Conservation (phyloP, 2,113 vertebrate species). For the Thryonomys swinderianus region DNA sequence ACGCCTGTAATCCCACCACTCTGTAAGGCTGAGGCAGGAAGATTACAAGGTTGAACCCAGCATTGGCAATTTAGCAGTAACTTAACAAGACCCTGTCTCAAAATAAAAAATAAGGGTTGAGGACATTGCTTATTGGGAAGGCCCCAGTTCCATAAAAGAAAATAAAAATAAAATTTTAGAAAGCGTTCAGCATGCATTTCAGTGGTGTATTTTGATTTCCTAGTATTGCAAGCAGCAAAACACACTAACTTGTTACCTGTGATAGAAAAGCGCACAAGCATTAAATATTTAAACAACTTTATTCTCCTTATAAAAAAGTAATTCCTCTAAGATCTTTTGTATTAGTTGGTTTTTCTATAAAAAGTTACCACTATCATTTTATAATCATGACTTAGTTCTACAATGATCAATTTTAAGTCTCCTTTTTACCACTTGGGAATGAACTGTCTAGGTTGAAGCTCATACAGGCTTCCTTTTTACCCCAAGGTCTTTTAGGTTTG, state of each 20-base stretch:
- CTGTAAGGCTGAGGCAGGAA: neutral
- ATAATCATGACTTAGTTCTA: conserved; percentile 18
- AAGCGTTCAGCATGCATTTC: neutral
- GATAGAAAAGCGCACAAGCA: neutral
- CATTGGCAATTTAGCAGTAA: neutral
- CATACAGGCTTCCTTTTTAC: neutral
- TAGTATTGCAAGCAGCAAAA: neutral
- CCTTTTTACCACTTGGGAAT: conserved; percentile 22
- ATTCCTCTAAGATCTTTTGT: neutral
- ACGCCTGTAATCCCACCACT: neutral
- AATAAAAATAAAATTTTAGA: neutral
- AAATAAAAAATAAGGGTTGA: neutral
- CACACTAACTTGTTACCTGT: neutral
- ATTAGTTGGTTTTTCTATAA: conserved; percentile 2
- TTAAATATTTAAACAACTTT: conserved; percentile 8
- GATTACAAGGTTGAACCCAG: neutral
- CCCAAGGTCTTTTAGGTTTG: neutral
- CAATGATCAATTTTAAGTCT: neutral
- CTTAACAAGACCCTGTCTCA: neutral
- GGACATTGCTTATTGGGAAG: neutral
- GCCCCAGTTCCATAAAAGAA: neutral
- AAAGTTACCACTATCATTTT: neutral
- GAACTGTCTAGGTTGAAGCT: neutral
- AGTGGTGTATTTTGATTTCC: neutral
- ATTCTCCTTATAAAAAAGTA: conserved; percentile 21